Conservation (phyloP, 2,113 vertebrate species). For the Pelodiscus sinensis region DNA sequence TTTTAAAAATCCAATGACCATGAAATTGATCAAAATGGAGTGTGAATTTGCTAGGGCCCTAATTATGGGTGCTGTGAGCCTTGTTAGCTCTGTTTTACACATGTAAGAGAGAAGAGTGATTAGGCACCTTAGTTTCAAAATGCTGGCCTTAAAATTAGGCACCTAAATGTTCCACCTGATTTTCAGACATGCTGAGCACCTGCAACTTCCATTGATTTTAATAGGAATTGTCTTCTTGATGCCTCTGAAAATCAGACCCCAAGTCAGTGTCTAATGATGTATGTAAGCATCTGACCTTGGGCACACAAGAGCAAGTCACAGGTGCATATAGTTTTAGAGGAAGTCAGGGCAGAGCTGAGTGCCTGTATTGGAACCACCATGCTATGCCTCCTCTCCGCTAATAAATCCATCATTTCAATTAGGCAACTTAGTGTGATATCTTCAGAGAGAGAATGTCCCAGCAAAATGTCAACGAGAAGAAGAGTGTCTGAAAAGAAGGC, state of each 20-base stretch:
- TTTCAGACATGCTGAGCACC: not conserved
- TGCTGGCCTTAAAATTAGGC: not conserved
- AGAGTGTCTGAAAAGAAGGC: conserved; percentile 79
- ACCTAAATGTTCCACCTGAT: not conserved
- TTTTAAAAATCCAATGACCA: no score
- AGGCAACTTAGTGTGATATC: conserved; percentile 93
- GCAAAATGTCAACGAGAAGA: conserved; percentile 78
- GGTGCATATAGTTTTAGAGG: not conserved
- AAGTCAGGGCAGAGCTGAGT: not conserved
- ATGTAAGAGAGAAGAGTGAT: not conserved
- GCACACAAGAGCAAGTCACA: not conserved
- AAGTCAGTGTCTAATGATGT: not conserved
- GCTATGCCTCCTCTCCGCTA: conserved; percentile 22
- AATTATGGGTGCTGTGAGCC: not conserved
- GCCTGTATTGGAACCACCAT: not conserved
- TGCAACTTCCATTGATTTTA: not conserved
- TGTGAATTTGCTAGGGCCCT: no score
- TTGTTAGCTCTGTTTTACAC: not conserved
- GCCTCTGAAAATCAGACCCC: not conserved
- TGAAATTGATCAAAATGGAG: no score
- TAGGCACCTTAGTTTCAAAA: not conserved
- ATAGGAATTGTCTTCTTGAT: not conserved
- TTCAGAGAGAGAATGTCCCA: conserved; percentile 84
- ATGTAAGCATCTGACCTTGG: not conserved
- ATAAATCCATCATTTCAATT: conserved; percentile 40